A percentile compares a stretch with the other conserved stretches of the same genome.
Evolutionary conservation across 2,888 invertebrate genomes (phyloP).

Genomic region (Mythimna albipuncta): DNA sequence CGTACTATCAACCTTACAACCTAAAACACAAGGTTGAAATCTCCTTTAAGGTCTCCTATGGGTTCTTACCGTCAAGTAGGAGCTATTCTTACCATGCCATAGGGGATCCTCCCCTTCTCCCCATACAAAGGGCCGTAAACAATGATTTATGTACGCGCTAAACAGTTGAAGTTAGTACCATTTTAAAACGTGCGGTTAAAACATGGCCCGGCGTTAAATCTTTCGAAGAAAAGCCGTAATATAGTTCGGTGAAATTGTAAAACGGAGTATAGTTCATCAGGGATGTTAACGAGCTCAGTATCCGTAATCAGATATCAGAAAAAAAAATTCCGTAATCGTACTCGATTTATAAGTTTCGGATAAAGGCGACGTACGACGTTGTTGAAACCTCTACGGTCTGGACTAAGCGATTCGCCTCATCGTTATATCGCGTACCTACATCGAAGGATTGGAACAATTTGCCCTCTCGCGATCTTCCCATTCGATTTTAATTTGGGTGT

Average conservation of each 20-base stretch:
- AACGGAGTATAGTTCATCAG: neutral
- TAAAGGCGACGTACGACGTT: too few relatives aligned
- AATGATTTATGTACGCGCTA: conserved; percentile 83
- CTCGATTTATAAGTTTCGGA: too few relatives aligned
- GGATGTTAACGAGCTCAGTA: neutral
- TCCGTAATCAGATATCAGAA: too few relatives aligned
- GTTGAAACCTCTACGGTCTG: too few relatives aligned
- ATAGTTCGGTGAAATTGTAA: conserved; percentile 43
- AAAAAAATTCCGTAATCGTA: too few relatives aligned
- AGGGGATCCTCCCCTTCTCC: conserved; percentile 74
- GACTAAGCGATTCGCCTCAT: too few relatives aligned
- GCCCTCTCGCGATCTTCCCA: too few relatives aligned
- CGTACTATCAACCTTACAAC: conserved; percentile 11
- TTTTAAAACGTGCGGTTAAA: conserved; percentile 68
- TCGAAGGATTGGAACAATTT: too few relatives aligned
- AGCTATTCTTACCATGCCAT: conserved; percentile 74
- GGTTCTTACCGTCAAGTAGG: conserved; percentile 45
- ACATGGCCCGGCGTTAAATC: conserved; percentile 37
- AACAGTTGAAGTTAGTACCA: conserved; percentile 71
- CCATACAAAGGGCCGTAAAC: conserved; percentile 82
- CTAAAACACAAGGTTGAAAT: conserved; percentile 12
- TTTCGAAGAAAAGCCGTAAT: conserved; percentile 52
- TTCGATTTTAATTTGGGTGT: too few relatives aligned
- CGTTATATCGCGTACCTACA: too few relatives aligned
- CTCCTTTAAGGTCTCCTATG: conserved; percentile 3